Evolutionary conservation across 2,113 vertebrate genomes (phyloP).

Genomic region (Leiothrix lutea): DNA sequence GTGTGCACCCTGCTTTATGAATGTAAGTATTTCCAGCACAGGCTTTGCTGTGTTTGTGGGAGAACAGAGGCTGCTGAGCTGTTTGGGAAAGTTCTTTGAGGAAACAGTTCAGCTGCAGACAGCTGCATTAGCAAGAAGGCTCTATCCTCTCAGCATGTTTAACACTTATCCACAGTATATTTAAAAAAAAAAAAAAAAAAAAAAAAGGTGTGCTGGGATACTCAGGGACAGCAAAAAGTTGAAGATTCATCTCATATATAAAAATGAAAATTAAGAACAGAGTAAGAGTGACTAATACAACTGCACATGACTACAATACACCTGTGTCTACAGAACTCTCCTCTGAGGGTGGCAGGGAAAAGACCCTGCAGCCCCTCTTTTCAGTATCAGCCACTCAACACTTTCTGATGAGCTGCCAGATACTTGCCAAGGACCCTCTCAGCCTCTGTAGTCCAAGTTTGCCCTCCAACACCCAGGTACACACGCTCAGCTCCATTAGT

Average conservation of each 20-base stretch:
- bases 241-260: not conserved
- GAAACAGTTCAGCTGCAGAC: not conserved
- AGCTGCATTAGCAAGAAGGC: not conserved
- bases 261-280: not conserved
- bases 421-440: not conserved
- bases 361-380: not conserved
- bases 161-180: not conserved
- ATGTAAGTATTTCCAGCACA: not conserved
- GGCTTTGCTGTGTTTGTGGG: not conserved
- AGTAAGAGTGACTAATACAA: not conserved
- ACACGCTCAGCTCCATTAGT: not conserved
- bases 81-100: not conserved
- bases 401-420: not conserved
- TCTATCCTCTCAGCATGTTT: not conserved
- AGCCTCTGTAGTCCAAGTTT: not conserved
- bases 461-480: not conserved
- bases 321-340: not conserved
- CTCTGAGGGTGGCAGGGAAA: not conserved
- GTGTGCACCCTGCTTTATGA: not conserved
- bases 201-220: accelerated
- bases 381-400: not conserved
- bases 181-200: too few relatives aligned
- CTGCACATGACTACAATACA: not conserved
- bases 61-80: not conserved
- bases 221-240: not conserved